These are phyloP conservation scores for Alitta virens DNA, from an alignment of 2,888 invertebrate species.

Conservation along the genomic window DNA sequence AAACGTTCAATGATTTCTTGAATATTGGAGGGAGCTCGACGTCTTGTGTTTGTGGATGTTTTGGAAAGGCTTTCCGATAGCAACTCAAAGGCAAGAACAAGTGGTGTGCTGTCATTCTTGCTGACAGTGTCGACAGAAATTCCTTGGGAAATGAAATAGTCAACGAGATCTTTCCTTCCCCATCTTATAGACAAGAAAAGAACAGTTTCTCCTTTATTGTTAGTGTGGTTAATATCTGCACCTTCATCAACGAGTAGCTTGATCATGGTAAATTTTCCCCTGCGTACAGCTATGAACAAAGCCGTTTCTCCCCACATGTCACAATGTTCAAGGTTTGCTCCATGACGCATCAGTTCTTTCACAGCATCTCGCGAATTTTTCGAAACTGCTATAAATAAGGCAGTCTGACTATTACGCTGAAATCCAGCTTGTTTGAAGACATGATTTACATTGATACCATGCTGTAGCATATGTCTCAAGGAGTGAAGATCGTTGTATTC, in stretches of 20 bases:
- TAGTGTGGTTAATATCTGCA: conserved; percentile 16
- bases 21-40: conserved; percentile 22
- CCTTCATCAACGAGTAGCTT: conserved; percentile 8
- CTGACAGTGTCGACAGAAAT: conserved; percentile 2
- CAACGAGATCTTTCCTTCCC: conserved; percentile 20
- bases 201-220: conserved; percentile 19
- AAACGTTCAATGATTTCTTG: conserved; percentile 14
- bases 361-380: conserved; percentile 20
- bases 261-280: conserved; percentile 21
- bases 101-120: conserved; percentile 18
- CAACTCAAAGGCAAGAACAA: conserved; percentile 16
- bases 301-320: conserved; percentile 19
- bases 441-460: conserved; percentile 20
- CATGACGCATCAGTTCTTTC: conserved; percentile 6
- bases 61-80: conserved; percentile 9
- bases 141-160: conserved; percentile 14
- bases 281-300: conserved; percentile 20
- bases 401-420: conserved; percentile 16
- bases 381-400: conserved; percentile 20
- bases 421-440: conserved; percentile 21
- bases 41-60: conserved; percentile 7
- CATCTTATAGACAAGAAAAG: conserved; percentile 16
- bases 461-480: conserved; percentile 10
- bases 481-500: conserved; percentile 20
- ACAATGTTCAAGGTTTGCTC: conserved; percentile 10